phyloP scores from a whole-genome alignment of 2,113 vertebrate species.

The Rutilus rutilus region DNA sequence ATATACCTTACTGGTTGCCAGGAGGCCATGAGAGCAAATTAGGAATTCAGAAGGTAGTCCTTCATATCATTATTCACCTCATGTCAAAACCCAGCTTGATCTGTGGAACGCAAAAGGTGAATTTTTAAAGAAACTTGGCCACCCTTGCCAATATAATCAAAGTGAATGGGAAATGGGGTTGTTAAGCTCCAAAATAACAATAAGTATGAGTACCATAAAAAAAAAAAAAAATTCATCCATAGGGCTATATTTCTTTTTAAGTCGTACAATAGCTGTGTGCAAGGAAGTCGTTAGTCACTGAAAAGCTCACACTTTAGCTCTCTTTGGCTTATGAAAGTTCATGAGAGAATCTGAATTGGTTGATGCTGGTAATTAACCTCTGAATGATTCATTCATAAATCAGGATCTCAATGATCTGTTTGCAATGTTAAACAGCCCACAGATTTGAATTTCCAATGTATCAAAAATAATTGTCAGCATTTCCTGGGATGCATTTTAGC shows the following conservation, averaged over 20 bases:
- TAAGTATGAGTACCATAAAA: background rate
- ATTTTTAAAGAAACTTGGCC: background rate
- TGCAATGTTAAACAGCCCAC: background rate
- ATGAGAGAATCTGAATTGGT: background rate
- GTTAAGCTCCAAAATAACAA: background rate
- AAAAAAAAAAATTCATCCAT: too few species aligned
- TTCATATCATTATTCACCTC: background rate
- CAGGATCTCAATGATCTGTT: background rate
- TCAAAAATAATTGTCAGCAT: background rate
- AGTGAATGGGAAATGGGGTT: background rate
- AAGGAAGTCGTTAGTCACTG: background rate
- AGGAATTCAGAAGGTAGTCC: constrained; percentile 9
- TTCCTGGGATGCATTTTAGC: background rate
- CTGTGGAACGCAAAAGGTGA: background rate
- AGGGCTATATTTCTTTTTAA: too few species aligned
- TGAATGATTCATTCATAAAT: background rate
- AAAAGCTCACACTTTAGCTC: background rate
- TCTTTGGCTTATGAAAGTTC: background rate
- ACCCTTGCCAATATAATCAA: background rate
- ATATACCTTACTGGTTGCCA: background rate
- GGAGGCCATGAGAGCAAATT: constrained; percentile 28
- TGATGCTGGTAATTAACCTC: background rate
- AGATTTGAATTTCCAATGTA: background rate
- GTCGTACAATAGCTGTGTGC: too few species aligned
- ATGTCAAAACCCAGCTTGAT: background rate